phyloP scores from a whole-genome alignment of 2,113 vertebrate genomes.

The Chaetura pelagica region DNA sequence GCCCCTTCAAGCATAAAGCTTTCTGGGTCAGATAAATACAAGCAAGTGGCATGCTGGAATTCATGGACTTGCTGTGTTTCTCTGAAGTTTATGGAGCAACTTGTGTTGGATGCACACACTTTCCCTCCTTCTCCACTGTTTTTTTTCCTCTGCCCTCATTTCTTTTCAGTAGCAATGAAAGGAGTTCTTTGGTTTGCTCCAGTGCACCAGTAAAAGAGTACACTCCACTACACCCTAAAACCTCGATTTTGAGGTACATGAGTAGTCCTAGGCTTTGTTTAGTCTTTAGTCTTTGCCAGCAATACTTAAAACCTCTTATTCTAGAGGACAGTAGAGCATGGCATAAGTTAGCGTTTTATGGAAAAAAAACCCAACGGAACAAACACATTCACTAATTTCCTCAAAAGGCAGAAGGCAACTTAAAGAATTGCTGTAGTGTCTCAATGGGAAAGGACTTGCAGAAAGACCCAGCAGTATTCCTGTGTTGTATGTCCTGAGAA shows the following conservation, averaged over 20 bases:
- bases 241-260: neutral
- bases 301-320: neutral
- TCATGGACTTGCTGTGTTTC: neutral
- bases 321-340: neutral
- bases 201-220: neutral
- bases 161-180: neutral
- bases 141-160: neutral
- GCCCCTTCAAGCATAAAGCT: neutral
- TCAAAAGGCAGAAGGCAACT: neutral
- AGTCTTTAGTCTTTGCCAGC: neutral
- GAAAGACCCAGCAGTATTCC: neutral
- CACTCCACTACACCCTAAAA: neutral
- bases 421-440: neutral
- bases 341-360: neutral
- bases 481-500: fast-evolving
- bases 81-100: neutral
- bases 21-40: neutral
- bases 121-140: neutral
- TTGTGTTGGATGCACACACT: neutral
- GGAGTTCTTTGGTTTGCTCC: neutral
- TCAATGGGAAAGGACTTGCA: neutral
- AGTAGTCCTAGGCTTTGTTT: neutral
- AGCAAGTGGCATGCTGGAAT: neutral
- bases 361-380: neutral
- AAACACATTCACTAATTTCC: neutral